phyloP scores from a whole-genome alignment of 2,113 vertebrate genomes.

The Suncus etruscus region DNA sequence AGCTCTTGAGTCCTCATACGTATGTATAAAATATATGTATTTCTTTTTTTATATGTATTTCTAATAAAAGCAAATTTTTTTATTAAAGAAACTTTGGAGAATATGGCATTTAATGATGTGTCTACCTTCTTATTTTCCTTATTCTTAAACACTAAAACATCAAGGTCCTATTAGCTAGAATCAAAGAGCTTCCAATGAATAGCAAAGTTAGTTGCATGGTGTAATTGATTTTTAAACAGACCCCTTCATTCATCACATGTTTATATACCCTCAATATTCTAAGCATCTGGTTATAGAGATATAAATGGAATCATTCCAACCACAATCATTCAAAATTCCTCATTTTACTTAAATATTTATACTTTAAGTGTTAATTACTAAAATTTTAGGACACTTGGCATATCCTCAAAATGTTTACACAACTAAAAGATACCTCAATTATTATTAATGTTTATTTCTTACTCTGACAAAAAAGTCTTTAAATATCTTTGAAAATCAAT shows the following conservation, averaged over 20 bases:
- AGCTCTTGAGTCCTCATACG: no score
- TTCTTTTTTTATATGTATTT: neutral
- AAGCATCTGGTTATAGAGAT: conserved; percentile 17
- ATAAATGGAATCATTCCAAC: conserved; percentile 31
- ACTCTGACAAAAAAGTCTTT: neutral
- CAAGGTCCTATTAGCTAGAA: neutral
- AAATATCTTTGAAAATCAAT: neutral
- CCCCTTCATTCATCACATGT: neutral
- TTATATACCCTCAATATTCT: neutral
- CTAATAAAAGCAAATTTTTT: neutral
- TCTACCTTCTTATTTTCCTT: conserved; percentile 2
- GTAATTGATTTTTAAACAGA: neutral
- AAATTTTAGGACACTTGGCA: conserved; percentile 6
- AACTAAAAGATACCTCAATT: conserved; percentile 6
- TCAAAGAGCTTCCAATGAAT: neutral
- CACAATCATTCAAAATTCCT: neutral
- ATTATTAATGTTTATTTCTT: neutral
- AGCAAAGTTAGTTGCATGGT: neutral
- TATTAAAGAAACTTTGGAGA: neutral
- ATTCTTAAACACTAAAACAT: conserved; percentile 20
- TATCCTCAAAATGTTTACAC: conserved; percentile 21
- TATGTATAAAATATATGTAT: no score
- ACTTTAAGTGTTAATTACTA: conserved; percentile 41
- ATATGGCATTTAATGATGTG: neutral
- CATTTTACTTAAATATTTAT: conserved; percentile 16